Evolutionary conservation across 2,888 invertebrate genomes (phyloP).

Genomic region (Fissipunctia ypsillon): DNA sequence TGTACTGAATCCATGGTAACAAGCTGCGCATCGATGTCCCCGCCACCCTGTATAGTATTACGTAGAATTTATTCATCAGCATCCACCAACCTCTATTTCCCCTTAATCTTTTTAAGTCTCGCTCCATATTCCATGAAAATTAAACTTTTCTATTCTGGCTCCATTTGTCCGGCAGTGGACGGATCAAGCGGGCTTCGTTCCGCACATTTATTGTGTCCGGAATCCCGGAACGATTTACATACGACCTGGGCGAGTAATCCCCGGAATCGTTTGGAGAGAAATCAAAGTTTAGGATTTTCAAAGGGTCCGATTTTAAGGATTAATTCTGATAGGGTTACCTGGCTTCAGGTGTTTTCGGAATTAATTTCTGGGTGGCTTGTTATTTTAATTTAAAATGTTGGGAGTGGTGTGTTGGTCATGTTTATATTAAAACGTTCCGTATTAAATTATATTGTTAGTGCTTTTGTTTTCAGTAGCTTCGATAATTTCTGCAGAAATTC

Average conservation of each 20-base stretch:
- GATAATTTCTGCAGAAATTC: background rate
- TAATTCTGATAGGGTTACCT: constrained; percentile 67
- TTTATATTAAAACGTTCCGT: constrained; percentile 32
- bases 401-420: constrained; percentile 35
- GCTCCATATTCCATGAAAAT: constrained; percentile 63
- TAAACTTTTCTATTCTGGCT: constrained; percentile 70
- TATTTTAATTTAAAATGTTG: constrained; percentile 55
- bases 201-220: constrained; percentile 72
- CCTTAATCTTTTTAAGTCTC: constrained; percentile 57
- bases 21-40: no score
- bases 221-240: constrained; percentile 76
- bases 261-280: constrained; percentile 69
- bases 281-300: constrained; percentile 73
- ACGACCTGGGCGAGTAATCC: constrained; percentile 76
- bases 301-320: constrained; percentile 67
- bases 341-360: constrained; percentile 66
- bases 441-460: background rate
- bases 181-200: constrained; percentile 70
- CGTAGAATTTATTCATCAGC: constrained; percentile 10
- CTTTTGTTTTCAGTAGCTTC: background rate
- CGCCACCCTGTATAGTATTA: no score
- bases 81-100: constrained; percentile 30
- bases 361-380: constrained; percentile 58
- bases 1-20: no score
- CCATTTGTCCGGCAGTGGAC: constrained; percentile 69